These are phyloP conservation scores for Tapirus indicus DNA, from an alignment of 2,797 vertebrate genomes.

Conservation along the genomic window DNA sequence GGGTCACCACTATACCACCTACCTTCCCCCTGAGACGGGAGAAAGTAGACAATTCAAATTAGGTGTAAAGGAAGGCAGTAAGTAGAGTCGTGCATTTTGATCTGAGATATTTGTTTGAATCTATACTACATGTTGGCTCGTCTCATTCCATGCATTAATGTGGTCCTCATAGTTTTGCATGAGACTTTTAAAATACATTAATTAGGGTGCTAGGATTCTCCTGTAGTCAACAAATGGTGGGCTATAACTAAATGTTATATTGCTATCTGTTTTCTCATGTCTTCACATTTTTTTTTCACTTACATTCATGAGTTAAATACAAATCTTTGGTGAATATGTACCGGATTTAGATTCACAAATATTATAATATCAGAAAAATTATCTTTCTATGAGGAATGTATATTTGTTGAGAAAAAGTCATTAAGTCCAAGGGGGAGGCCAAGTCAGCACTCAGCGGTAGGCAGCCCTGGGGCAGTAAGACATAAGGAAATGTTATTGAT, in stretches of 20 bases:
- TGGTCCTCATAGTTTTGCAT: neutral
- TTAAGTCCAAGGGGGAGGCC: neutral
- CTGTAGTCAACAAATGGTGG: neutral
- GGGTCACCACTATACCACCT: slow-evolving; percentile 47
- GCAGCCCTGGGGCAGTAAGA: neutral
- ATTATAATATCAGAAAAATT: neutral
- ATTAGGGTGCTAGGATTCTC: neutral
- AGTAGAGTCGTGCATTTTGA: neutral
- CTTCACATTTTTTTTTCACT: neutral
- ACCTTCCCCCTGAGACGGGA: neutral
- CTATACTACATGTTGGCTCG: neutral
- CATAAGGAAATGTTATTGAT: neutral
- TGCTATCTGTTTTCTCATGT: neutral
- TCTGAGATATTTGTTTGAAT: neutral
- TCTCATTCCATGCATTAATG: neutral
- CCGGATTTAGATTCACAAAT: neutral
- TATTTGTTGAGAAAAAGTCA: neutral
- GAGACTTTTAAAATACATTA: neutral
- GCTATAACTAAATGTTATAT: neutral
- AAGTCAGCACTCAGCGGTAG: neutral
- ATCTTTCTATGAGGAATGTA: neutral
- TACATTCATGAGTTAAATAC: neutral
- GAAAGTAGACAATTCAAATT: slow-evolving; percentile 63
- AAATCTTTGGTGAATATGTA: neutral
- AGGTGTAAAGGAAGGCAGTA: slow-evolving; percentile 22